Evolutionary conservation across 2,888 invertebrate species (phyloP), one percentile per base, ranked within the genome.

Genomic region (Taenaris catops): DNA sequence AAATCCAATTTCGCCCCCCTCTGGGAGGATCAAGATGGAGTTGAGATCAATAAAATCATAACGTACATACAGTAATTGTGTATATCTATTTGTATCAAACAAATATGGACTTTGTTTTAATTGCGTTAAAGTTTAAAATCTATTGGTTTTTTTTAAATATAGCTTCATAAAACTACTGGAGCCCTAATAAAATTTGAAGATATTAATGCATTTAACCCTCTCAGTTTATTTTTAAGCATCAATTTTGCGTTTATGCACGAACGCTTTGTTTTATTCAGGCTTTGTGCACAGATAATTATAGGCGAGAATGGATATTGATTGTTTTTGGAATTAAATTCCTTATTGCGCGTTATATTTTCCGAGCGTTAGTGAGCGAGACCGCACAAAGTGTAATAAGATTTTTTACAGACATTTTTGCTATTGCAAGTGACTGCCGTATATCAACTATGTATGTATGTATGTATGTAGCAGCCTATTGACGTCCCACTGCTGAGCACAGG

Each of bases 1-100:
- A 45, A 48, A 44, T 48, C 26, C 39, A 43, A 35, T 41, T 31
- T 38, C 33, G 41, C 50, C 55, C 49, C 51, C 51, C 48, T 44
- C 47, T 44, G 49, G 5, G 50, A 33, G 35, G 35, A 48, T 49
- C 49, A 38, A 49, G 47, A 46, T 48, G 33, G 34, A 48, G 43
- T 40, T 36, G 44, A 27, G 37, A 48, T 49, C 42, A 50, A 49
- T 41, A 38, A 38, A 41, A 38, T 47, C 49, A 42, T 49, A 46
- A 48, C 25, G 45, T 41, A 41, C n/a, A n/a, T n/a, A n/a, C 44
- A 18, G 41, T 46, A 50, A 50, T 50, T 48, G n/a, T n/a, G n/a
- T n/a, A 52, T 48, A 27, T 34, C 37, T 10, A n/a, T 5, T 4
- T 4, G 3, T 27, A 7, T 4, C 8, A 10, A 1, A 10, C 17